phyloP scores from a whole-genome alignment of 2,888 invertebrate genomes.

The Candidula unifasciata region DNA sequence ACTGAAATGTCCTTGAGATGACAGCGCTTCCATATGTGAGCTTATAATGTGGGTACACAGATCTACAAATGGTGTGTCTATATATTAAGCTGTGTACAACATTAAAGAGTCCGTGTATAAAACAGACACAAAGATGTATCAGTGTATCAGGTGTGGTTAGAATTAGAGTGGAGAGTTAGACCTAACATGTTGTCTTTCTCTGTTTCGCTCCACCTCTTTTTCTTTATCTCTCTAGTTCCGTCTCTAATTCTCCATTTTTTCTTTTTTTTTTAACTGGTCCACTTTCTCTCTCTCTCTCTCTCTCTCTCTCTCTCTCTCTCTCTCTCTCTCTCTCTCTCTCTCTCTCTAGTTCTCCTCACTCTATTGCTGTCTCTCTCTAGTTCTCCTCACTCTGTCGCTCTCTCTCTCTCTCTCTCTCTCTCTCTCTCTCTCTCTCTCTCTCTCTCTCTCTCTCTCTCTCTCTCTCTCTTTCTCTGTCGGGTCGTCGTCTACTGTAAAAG shows the following conservation, averaged over 20 bases:
- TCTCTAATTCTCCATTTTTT: too few relatives aligned
- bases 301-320: not conserved
- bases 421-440: not conserved
- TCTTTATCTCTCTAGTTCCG: not conserved
- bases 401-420: not conserved
- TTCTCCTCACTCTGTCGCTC: too few relatives aligned
- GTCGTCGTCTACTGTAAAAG: not conserved
- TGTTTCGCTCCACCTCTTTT: too few relatives aligned
- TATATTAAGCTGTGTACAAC: too few relatives aligned
- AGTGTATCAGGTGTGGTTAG: too few relatives aligned
- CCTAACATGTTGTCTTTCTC: too few relatives aligned
- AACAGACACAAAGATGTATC: too few relatives aligned
- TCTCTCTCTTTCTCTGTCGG: not conserved
- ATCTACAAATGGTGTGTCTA: too few relatives aligned
- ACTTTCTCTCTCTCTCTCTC: not conserved
- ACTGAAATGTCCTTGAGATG: not conserved
- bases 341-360: not conserved
- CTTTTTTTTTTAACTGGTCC: too few relatives aligned
- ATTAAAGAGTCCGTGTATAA: too few relatives aligned
- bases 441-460: not conserved
- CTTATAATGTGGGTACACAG: not conserved
- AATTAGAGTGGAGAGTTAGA: too few relatives aligned
- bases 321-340: not conserved
- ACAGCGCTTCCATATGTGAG: constrained; percentile 1
- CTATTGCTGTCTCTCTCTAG: not conserved